Base-by-base conservation (phyloP, 2,888 invertebrate species). In the Amphimallon solstitiale region DNA sequence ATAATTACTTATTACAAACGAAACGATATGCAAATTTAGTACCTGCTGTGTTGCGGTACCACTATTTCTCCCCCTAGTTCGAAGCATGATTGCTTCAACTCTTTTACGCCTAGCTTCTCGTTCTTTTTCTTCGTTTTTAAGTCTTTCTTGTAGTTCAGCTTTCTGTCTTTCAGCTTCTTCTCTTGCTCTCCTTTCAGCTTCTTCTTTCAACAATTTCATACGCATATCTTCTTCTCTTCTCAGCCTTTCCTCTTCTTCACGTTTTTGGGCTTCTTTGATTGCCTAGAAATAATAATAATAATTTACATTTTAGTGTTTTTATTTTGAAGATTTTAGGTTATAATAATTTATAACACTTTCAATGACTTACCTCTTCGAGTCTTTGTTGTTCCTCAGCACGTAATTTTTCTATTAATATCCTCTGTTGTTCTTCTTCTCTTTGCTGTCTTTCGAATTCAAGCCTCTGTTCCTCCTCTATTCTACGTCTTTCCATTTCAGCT, bases 71-170 rank as follows among this genome's bases (percentile, higher is more conserved):
- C 87, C 87, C 71, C 95, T 86, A n/a, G 95, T 96, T 76, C 96
- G 85, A 61, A 90, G 88, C 96, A 96, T 96, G 77, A 96, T 96
- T 63, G 94, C 94, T 82, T 95, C 95, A 19, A 96, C 95, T 65
- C 95, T 87, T 82, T 94, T 95, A 76, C 95, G 92, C 76, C 97
- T 85, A 66, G 91, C 92, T 76, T 93, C 89, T 65, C 97, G 85
- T 80, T 97, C 97, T 78, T 91, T 92, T 82, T 97, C 97, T 81
- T 97, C 97, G 72, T 90, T 89, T 78, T 90, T 90, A 68, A 92
- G 85, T 67, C 91, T 87, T 81, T 95, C 94, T 60, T 92, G 92
- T 81, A 92, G 91, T 82, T 95, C 95, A 71, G 89, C 86, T 77
- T 93, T 90, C 81, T 90, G 86, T 74, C 89, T 87, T 84, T 96